Conservation (phyloP, 2,797 vertebrate species). For the Platyrinchus mystaceus region DNA sequence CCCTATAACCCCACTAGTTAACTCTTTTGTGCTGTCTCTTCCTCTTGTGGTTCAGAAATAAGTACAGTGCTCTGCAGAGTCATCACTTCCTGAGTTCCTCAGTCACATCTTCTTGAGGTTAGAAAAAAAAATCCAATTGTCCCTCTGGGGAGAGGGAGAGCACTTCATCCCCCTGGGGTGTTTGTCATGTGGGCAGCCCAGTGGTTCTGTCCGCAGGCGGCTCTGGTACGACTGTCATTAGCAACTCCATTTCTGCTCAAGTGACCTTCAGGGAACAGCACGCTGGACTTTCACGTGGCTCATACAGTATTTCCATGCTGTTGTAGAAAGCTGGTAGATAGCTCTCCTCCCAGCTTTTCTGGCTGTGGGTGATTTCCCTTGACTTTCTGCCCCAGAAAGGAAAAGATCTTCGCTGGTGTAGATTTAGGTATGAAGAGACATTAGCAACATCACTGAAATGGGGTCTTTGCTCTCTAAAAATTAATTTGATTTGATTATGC, state of each 20-base stretch:
- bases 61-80: not conserved
- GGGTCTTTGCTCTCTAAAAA: not conserved
- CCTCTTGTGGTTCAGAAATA: not conserved
- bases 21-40: not conserved
- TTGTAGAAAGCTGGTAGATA: not conserved
- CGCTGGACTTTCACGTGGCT: not conserved
- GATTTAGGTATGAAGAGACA: accelerated
- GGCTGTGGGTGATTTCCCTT: not conserved
- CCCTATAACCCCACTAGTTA: not conserved
- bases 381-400: not conserved
- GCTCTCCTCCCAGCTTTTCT: not conserved
- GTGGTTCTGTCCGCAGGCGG: not conserved
- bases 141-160: not conserved
- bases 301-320: not conserved
- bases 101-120: not conserved
- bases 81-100: not conserved
- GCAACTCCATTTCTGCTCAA: not conserved
- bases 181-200: not conserved
- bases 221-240: not conserved
- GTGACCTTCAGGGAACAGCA: not conserved
- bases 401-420: not conserved
- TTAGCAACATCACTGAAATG: not conserved
- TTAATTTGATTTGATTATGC: not conserved
- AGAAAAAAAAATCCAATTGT: not conserved
- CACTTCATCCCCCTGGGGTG: not conserved